Evolutionary conservation across 2,797 vertebrate genomes (phyloP), one percentile per base, ranked within the genome.

Genomic region (Parauchenoglanis punctatus): DNA sequence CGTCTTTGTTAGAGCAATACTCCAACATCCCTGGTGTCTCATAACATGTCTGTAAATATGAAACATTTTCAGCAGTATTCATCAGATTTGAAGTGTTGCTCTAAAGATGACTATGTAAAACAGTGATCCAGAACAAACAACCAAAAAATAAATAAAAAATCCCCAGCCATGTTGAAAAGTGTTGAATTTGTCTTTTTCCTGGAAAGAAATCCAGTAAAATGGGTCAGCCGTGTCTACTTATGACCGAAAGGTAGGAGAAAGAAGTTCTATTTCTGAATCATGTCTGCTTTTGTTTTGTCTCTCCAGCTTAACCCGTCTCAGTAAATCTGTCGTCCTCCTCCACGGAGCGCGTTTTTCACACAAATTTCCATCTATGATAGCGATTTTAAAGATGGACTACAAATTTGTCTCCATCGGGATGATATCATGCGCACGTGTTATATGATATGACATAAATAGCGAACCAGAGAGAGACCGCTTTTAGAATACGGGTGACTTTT

Each of bases 31-130:
- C 87, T 44, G 70, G 84, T 90, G 89, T 85, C 87, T 87, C 87
- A 65, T 91, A 88, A 88, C 56, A 68, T 65, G 83, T 83, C 76
- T 88, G 73, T 81, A 85, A 72, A 83, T 54, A 7, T 83, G 82
- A 89, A 83, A 84, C 75, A 85, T 87, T 82, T 81, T 81, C 87
- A 72, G 44, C 94, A 93, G 95, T 96, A 90, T 95, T 95, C 93
- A 61, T 25, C 18, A n/a, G 68, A 40, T 95, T 95, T 82, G 78
- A 44, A 63, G 46, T 35, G 3, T 56, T 86, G 77, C 94, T 93
- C 93, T 93, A 85, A 86, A 91, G 91, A 92, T 83, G 61, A 92
- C 91, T 93, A 91, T 93, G 94, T 93, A 91, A 92, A 95, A 95
- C 93, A 94, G 94, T 92, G 93, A 85, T 82, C 85, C 84, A 90